Base-by-base conservation (phyloP, 2,888 invertebrate species). In the Malthinus flaveolus region DNA sequence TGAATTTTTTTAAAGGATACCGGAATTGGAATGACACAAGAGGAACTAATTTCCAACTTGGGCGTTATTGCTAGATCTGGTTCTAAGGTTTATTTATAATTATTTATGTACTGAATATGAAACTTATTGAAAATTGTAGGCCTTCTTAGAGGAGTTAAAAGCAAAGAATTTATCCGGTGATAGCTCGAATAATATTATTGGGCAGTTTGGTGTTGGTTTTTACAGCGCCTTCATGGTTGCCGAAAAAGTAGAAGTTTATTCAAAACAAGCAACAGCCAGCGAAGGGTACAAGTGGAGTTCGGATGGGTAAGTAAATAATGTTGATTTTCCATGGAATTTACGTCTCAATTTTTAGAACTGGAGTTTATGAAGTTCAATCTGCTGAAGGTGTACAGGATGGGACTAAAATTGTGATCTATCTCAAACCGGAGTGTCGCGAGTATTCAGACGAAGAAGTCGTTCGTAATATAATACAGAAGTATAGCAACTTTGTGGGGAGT, bases 221-320 rank as follows among this genome's bases (percentile, higher is more conserved):
- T 98, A 98, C 78, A 97, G 97, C 9, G 89, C 92, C 0, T 98
- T 98, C 76, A 97, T 98, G 94, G 97, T 97, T 2, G 95, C 96
- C 13, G 91, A 96, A 69, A 90, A 89, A 74, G 95, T 98, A 23
- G 95, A 96, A 72, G 97, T 97, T 0, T 97, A 82, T 74, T 93
- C 96, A 1, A 86, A 87, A 72, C 88, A 90, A 55, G 87, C 89
- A 56, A 75, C 77, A 3, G 84, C 85, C 62, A 84, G 87, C 0
- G 83, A 85, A 8, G 95, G 94, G 1, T 87, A 89, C 71, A 88
- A 87, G 72, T 97, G 97, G 97, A 82, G 83, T 34, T 95, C 95
- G 52, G 95, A 96, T 82, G 97, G 97, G 92, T 93, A 78, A 78
- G 1, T 35, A 32, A 12, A 11, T 49, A 45, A 37, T n/a, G 3